Evolutionary conservation across 1,140 invertebrate species (phyloP).

Genomic region (Patella vulgata): DNA sequence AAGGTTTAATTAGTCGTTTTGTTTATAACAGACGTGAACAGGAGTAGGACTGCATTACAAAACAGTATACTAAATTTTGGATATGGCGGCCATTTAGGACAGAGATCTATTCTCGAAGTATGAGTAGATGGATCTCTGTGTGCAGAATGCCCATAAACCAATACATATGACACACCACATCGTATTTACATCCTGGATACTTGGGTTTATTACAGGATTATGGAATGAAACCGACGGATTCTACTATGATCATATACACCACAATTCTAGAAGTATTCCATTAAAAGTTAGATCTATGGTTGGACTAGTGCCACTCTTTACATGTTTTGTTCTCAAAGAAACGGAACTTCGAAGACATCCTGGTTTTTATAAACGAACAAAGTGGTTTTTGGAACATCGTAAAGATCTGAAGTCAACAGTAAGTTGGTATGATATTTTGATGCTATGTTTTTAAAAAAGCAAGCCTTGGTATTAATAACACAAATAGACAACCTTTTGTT

Average conservation of each 20-base stretch:
- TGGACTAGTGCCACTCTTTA: conserved; percentile 66
- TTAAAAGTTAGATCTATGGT: conserved; percentile 66
- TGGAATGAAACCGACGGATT: conserved; percentile 68
- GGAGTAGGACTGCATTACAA: too few species aligned
- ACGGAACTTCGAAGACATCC: conserved; percentile 50
- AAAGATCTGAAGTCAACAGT: conserved; percentile 55
- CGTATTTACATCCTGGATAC: too few species aligned
- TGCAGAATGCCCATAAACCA: too few species aligned
- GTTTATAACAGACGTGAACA: too few species aligned
- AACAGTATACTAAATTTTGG: too few species aligned
- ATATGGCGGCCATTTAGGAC: too few species aligned
- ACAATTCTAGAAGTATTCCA: conserved; percentile 43
- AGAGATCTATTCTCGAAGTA: too few species aligned
- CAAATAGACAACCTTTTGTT: not conserved
- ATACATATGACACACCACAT: too few species aligned
- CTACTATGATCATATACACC: conserved; percentile 65
- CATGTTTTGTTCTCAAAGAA: conserved; percentile 60
- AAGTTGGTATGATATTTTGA: conserved; percentile 1
- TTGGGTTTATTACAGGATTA: conserved; percentile 53
- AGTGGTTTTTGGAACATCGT: conserved; percentile 65
- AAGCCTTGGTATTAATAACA: not conserved
- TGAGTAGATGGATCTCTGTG: too few species aligned
- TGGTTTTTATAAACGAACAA: conserved; percentile 61
- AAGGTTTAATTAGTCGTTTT: too few species aligned
- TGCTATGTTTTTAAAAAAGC: not conserved